Conservation (phyloP, 2,113 vertebrate genomes). For the Anthoscopus minutus region DNA sequence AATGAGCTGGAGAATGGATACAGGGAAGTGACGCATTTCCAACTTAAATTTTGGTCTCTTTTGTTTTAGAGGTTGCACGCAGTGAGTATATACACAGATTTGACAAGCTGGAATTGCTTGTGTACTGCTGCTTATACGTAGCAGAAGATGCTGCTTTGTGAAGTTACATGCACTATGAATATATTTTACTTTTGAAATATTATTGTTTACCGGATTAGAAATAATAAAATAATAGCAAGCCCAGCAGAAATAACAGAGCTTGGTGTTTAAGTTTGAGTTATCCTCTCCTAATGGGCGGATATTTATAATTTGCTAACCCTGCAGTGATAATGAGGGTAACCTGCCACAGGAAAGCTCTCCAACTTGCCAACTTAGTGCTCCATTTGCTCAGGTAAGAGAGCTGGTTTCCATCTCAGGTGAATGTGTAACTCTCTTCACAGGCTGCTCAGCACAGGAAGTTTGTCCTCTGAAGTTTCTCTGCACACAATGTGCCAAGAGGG, state of each 20-base stretch:
- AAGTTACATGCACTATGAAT: not conserved
- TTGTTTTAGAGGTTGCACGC: fast-evolving
- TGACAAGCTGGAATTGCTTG: not conserved
- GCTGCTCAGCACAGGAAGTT: not conserved
- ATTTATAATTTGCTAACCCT: constrained; percentile 7
- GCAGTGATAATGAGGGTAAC: not conserved
- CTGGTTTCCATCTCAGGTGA: not conserved
- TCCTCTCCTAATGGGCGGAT: not conserved
- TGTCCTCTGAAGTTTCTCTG: not conserved
- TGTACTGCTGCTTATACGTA: not conserved
- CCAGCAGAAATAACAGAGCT: not conserved
- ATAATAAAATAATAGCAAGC: not conserved
- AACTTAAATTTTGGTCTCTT: not conserved
- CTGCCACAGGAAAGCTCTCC: not conserved
- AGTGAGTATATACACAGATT: not conserved
- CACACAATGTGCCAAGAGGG: fast-evolving
- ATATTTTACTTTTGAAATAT: not conserved
- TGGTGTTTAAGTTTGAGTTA: not conserved
- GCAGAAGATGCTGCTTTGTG: not conserved
- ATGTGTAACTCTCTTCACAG: too few relatives aligned
- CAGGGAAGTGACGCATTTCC: not conserved
- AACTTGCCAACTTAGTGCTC: not conserved
- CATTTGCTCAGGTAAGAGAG: not conserved
- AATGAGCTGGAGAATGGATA: not conserved
- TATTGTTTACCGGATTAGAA: not conserved